Base-by-base conservation (phyloP, 2,797 vertebrate genomes). In the Ceryle rudis region DNA sequence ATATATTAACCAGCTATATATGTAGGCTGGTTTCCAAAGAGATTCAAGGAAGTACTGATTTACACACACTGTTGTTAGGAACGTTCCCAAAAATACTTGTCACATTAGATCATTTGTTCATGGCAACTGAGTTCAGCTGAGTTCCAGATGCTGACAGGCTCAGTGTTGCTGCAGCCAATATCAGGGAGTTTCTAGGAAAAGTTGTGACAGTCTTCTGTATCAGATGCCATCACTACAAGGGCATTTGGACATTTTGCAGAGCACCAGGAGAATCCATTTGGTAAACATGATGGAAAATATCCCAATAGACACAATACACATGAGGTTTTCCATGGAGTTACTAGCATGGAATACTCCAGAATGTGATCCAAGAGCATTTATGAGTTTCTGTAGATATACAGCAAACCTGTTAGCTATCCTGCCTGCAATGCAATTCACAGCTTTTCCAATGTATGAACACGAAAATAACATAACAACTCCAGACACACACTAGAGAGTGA, bases 71-170 rank as follows among this genome's bases (percentile, higher is more conserved):
- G 16, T 14, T 52, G 13, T 6, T 84, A 51, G 66, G 22, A 67
- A 25, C 11, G 21, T 22, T 93, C 66, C 71, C 42, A 2, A 75
- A 46, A 81, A 65, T 16, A 33, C 13, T 39, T 79, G 78, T 75
- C 78, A 35, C 0, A 0, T 72, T 77, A 14, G 5, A 37, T 65
- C 22, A 33, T 8, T 67, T 0, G 0, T n/a, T 61, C 37, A 4
- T 41, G 41, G 44, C 61, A 65, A 61, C 31, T 2, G 8, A 41
- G 23, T 39, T 80, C 65, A 58, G 39, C 4, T 2, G 20, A 78
- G 46, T 18, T 84, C 70, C 70, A 60, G 66, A 49, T 57, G 70
- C 73, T 72, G 66, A 57, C 39, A 35, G 69, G 8, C 13, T 33
- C 0, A 0, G 3, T 1, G 3, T 10, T 33, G 20, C 54, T 22